Conservation (phyloP, 2,797 vertebrate species). For the Betta splendens region DNA sequence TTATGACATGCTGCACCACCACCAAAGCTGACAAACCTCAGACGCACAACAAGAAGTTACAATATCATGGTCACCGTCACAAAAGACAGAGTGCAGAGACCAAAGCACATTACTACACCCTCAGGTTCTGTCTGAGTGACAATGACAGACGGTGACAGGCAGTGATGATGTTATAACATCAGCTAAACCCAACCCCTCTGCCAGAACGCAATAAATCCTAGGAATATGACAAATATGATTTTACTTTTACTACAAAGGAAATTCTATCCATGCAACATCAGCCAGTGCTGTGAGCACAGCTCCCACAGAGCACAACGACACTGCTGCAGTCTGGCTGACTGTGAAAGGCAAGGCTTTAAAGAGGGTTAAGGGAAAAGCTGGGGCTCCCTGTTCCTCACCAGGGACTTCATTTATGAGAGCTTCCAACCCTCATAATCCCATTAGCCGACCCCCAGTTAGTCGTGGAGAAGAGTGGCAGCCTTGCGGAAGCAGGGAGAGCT, state of each 20-base stretch:
- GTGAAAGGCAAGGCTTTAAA: conserved; percentile 69
- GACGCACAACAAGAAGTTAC: not conserved
- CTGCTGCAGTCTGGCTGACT: conserved; percentile 55
- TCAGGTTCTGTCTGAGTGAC: no score
- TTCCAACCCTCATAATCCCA: conserved; percentile 77
- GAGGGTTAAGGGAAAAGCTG: conserved; percentile 69
- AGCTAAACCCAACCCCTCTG: no score
- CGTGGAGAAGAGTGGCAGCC: conserved; percentile 53
- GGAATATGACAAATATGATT: conserved; percentile 42
- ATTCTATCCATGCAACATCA: conserved; percentile 42
- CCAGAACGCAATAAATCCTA: conserved; percentile 33
- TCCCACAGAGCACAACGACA: conserved; percentile 34
- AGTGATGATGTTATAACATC: no score
- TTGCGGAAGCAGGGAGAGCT: conserved; percentile 54
- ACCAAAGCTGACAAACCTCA: not conserved
- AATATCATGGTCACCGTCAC: no score
- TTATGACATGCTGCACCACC: no score
- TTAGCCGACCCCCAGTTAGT: conserved; percentile 69
- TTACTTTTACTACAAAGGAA: conserved; percentile 31
- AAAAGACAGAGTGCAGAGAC: no score
- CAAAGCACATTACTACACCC: no score
- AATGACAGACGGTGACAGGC: no score
- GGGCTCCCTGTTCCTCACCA: conserved; percentile 61
- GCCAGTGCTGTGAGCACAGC: conserved; percentile 30
- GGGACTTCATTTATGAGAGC: conserved; percentile 75